Conservation (phyloP, 2,797 vertebrate genomes). For the Anabas testudineus region DNA sequence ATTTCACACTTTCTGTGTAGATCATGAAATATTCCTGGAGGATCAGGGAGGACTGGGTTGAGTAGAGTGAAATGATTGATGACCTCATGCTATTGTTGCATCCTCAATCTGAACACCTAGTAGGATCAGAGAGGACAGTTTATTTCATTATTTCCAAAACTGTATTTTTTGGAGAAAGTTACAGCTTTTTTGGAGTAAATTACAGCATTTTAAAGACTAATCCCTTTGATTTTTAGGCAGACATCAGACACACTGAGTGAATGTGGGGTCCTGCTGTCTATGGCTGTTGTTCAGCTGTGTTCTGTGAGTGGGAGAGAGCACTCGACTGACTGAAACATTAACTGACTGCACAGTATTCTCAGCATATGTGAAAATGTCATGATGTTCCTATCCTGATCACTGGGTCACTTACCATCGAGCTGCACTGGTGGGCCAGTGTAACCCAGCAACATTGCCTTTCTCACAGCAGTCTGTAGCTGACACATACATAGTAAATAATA, state of each 20-base stretch:
- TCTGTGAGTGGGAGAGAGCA: constrained; percentile 17
- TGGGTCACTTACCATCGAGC: neutral
- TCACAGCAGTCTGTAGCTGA: too few species aligned
- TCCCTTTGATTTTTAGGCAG: neutral
- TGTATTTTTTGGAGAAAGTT: too few species aligned
- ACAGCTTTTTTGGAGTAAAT: too few species aligned
- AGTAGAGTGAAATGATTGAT: too few species aligned
- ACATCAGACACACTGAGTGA: neutral
- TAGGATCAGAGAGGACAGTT: neutral
- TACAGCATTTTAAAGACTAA: too few species aligned
- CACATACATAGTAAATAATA: too few species aligned
- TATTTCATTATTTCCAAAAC: too few species aligned
- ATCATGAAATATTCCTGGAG: too few species aligned
- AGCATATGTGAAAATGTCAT: constrained; percentile 16
- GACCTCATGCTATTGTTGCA: too few species aligned
- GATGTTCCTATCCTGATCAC: neutral
- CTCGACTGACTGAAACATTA: constrained; percentile 5
- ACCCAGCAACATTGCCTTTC: too few species aligned
- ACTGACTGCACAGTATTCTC: neutral
- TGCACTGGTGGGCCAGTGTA: neutral
- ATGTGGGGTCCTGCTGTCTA: neutral
- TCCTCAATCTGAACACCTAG: neutral
- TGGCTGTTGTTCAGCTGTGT: neutral
- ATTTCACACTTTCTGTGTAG: too few species aligned
- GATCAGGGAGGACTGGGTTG: too few species aligned